Evolutionary conservation across 92 coral and sea anemone species (phyloP).

Genomic region (Actinernus sp.): DNA sequence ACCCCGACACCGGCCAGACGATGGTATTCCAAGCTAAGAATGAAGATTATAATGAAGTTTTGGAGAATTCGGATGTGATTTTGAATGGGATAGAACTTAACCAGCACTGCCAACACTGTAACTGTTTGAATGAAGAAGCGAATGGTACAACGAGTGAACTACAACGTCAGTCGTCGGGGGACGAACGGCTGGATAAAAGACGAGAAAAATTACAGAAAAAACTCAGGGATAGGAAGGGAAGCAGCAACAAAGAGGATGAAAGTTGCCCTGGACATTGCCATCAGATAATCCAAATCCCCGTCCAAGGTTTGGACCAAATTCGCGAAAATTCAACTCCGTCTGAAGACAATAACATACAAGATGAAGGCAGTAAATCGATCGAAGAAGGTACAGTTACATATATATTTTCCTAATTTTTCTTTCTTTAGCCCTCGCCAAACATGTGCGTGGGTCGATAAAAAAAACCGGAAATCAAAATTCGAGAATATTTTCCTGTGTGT

Average conservation of each 20-base stretch:
- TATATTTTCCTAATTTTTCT: neutral
- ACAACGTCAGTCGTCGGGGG: constrained; percentile 54
- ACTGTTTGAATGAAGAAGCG: constrained; percentile 55
- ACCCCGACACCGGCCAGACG: constrained; percentile 83
- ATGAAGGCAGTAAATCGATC: constrained; percentile 19
- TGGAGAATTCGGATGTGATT: constrained; percentile 54
- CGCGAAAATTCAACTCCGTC: constrained; percentile 27
- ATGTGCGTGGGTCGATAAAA: neutral
- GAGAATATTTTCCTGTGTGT: no score
- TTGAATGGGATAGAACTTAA: constrained; percentile 60
- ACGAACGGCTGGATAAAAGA: constrained; percentile 82
- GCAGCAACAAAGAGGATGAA: constrained; percentile 74
- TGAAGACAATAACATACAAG: constrained; percentile 9
- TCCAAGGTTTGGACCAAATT: constrained; percentile 72
- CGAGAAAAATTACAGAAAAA: constrained; percentile 92
- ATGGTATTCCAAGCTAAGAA: constrained; percentile 70
- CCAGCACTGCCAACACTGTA: constrained; percentile 61
- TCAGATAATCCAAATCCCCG: constrained; percentile 80
- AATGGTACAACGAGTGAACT: constrained; percentile 48
- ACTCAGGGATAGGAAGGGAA: constrained; percentile 86
- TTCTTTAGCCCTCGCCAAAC: neutral
- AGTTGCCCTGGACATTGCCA: constrained; percentile 84
- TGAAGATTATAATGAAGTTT: constrained; percentile 70
- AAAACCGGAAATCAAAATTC: constrained; percentile 1
- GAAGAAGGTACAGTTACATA: constrained; percentile 15